phyloP scores from a whole-genome alignment of 2,797 vertebrate species.

The Pangasius sanitwongsei region DNA sequence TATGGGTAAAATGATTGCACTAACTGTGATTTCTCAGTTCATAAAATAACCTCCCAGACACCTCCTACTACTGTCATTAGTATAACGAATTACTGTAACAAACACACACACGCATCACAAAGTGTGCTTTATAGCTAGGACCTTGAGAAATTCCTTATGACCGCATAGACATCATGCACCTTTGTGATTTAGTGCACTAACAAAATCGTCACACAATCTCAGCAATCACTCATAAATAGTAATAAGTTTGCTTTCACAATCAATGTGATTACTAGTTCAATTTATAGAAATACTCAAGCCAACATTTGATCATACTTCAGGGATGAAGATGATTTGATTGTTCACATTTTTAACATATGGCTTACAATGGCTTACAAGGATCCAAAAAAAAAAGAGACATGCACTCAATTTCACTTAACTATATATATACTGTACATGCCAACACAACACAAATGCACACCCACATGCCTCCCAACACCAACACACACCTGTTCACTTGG shows the following conservation, averaged over 20 bases:
- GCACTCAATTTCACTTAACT: slow-evolving; percentile 23
- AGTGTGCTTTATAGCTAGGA: slow-evolving; percentile 25
- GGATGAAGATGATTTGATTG: slow-evolving; percentile 49
- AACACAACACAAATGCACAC: slow-evolving; percentile 31
- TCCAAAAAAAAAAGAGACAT: background rate
- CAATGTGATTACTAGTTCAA: slow-evolving; percentile 4
- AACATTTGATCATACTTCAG: slow-evolving; percentile 48
- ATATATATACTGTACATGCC: slow-evolving; percentile 3
- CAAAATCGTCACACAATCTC: slow-evolving; percentile 19
- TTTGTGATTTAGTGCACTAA: slow-evolving; percentile 22
- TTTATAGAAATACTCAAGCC: slow-evolving; percentile 15
- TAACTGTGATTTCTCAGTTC: slow-evolving; percentile 27
- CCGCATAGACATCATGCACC: slow-evolving; percentile 1
- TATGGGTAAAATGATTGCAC: slow-evolving; percentile 27
- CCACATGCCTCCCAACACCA: slow-evolving; percentile 34
- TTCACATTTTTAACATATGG: slow-evolving; percentile 33
- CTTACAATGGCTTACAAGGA: slow-evolving; percentile 12
- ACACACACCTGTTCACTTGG: slow-evolving; percentile 29
- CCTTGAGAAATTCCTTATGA: slow-evolving; percentile 27
- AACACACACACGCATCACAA: slow-evolving; percentile 21
- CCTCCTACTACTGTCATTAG: slow-evolving; percentile 25
- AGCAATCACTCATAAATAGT: slow-evolving; percentile 20
- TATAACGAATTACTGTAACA: slow-evolving; percentile 27
- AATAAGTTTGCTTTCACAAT: slow-evolving; percentile 13
- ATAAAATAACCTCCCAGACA: slow-evolving; percentile 12